Evolutionary conservation across 2,113 vertebrate genomes (phyloP).

Genomic region (Thunnus maccoyii): DNA sequence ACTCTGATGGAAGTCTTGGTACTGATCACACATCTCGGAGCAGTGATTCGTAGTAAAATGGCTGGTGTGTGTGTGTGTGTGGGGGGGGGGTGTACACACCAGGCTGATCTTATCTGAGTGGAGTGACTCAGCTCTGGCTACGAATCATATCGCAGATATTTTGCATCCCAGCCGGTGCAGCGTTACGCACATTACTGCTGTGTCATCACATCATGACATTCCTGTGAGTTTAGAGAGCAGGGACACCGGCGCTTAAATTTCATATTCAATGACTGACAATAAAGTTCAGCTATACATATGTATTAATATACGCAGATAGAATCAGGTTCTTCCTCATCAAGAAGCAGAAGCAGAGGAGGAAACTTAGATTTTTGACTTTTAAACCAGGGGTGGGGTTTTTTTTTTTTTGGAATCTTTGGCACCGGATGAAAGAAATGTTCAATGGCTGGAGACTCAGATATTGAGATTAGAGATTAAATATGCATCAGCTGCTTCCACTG

Average conservation of each 20-base stretch:
- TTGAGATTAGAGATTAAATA: conserved; percentile 1
- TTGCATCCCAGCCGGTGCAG: neutral
- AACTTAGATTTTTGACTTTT: neutral
- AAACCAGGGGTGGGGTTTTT: neutral
- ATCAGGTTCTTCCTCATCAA: neutral
- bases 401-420: neutral
- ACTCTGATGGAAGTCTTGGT: too few relatives aligned
- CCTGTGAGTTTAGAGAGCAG: neutral
- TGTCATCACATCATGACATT: neutral
- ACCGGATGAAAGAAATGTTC: neutral
- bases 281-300: too few relatives aligned
- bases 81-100: too few relatives aligned
- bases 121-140: conserved; percentile 8
- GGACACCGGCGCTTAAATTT: too few relatives aligned
- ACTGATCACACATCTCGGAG: too few relatives aligned
- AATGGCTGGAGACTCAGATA: neutral
- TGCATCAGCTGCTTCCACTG: conserved; percentile 13
- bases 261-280: too few relatives aligned
- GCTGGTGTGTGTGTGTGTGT: too few relatives aligned
- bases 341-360: neutral
- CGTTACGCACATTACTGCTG: neutral
- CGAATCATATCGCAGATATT: neutral
- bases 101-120: neutral
- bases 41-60: too few relatives aligned
- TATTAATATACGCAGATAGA: too few relatives aligned